Percentiles rank a stretch among this genome's conserved stretches.
Evolutionary conservation across 37 sponge, comb jelly and placozoan genomes (phyloP).

Genomic region (Halisarca cf. caerulea): DNA sequence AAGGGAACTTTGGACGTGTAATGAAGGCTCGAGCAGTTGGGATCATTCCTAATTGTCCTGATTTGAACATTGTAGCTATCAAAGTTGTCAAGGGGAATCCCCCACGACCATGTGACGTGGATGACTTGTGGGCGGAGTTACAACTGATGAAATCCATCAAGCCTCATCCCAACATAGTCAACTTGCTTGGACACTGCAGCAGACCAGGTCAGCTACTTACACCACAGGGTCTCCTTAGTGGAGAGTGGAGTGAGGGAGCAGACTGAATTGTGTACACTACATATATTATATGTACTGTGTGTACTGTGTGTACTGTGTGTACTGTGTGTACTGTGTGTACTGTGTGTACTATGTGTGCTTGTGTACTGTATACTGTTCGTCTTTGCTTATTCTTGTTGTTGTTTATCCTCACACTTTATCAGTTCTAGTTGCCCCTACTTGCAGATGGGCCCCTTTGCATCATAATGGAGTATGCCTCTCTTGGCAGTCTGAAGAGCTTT

Average conservation of each 20-base stretch:
- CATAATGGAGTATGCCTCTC: conserved; percentile 44
- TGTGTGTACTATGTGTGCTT: background rate
- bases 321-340: background rate
- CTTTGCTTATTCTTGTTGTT: background rate
- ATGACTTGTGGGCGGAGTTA: conserved; percentile 54
- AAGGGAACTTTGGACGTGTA: conserved; percentile 71
- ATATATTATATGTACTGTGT: background rate
- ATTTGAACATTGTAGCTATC: conserved; percentile 61
- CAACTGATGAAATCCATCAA: conserved; percentile 55
- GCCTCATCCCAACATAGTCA: conserved; percentile 66
- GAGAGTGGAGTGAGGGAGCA: background rate
- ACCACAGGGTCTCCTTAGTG: background rate
- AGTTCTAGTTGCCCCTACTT: background rate
- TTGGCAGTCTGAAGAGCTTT: conserved; percentile 34
- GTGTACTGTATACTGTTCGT: background rate
- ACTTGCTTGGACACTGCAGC: conserved; percentile 62
- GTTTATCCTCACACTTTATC: background rate
- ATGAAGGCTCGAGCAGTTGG: conserved; percentile 58
- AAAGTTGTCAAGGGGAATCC: conserved; percentile 57
- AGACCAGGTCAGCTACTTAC: conserved; percentile 27
- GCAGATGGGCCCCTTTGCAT: conserved; percentile 40
- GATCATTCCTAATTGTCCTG: conserved; percentile 41
- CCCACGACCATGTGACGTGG: conserved; percentile 16
- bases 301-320: too few species aligned
- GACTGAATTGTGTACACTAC: background rate